A percentile compares a stretch with the other conserved stretches of the same genome.
Evolutionary conservation across 1,140 invertebrate genomes (phyloP).

Genomic region (Lithobius niger): DNA sequence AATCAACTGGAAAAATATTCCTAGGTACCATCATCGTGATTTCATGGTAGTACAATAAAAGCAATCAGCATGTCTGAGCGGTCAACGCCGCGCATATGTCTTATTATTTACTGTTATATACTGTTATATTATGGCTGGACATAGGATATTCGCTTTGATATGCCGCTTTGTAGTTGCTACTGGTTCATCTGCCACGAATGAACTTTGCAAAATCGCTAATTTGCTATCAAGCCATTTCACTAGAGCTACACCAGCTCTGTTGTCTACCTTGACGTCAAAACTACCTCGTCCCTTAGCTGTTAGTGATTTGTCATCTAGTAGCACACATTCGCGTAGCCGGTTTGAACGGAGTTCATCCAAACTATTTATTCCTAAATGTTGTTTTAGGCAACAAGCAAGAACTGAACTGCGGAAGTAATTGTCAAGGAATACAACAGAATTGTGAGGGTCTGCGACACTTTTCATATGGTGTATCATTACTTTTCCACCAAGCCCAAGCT

Average conservation of each 20-base stretch:
- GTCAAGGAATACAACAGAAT: background rate
- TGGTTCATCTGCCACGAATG: background rate
- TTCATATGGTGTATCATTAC: background rate
- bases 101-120: no score
- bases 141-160: background rate
- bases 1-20: background rate
- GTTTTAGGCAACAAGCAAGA: background rate
- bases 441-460: background rate
- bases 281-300: background rate
- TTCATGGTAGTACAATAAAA: background rate
- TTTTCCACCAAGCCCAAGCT: background rate
- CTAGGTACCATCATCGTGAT: background rate
- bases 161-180: background rate
- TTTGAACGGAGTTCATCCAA: background rate
- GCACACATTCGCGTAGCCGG: background rate
- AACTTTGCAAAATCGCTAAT: background rate
- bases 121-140: background rate
- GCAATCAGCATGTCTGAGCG: background rate
- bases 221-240: background rate
- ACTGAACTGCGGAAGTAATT: background rate
- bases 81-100: background rate
- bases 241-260: background rate
- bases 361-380: background rate
- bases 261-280: background rate
- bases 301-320: background rate